Evolutionary conservation across 37 sponge, comb jelly and placozoan genomes (phyloP).

Genomic region (Halichondria panicea): DNA sequence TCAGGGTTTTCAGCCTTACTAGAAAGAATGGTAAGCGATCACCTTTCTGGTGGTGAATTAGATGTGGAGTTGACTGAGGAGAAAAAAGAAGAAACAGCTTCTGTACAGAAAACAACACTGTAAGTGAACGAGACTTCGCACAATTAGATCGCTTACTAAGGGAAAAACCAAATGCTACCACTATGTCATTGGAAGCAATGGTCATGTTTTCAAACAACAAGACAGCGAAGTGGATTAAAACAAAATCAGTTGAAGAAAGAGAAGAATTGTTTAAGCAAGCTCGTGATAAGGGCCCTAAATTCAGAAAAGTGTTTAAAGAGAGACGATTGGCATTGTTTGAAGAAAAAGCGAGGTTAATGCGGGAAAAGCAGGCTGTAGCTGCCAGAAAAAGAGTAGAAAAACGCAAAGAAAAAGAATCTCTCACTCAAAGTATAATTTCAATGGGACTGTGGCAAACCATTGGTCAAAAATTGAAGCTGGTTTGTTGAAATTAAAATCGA

Average conservation of each 20-base stretch:
- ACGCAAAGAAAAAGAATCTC: not conserved
- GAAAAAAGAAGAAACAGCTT: too few relatives aligned
- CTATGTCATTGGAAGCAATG: not conserved
- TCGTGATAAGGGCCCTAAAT: not conserved
- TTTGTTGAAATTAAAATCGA: not conserved
- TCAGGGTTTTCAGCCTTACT: slow-evolving; percentile 2
- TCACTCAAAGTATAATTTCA: not conserved
- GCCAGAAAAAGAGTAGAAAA: not conserved
- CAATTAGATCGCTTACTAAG: slow-evolving; percentile 28
- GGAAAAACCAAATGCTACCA: slow-evolving; percentile 41
- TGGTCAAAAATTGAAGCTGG: not conserved
- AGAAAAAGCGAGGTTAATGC: slow-evolving; percentile 1
- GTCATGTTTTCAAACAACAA: slow-evolving; percentile 10
- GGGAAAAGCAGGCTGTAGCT: not conserved
- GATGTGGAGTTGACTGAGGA: too few relatives aligned
- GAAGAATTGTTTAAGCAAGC: slow-evolving; percentile 4
- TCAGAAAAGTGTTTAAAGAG: not conserved
- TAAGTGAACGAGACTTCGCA: slow-evolving; percentile 49
- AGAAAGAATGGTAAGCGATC: not conserved
- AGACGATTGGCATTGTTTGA: not conserved
- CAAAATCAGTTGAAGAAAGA: slow-evolving; percentile 1
- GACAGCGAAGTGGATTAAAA: slow-evolving; percentile 2
- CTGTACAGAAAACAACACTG: too few relatives aligned
- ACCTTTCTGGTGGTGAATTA: slow-evolving; percentile 1
- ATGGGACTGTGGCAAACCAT: slow-evolving; percentile 5